Conservation (phyloP, 2,797 vertebrate species). For the Pterois miles region DNA sequence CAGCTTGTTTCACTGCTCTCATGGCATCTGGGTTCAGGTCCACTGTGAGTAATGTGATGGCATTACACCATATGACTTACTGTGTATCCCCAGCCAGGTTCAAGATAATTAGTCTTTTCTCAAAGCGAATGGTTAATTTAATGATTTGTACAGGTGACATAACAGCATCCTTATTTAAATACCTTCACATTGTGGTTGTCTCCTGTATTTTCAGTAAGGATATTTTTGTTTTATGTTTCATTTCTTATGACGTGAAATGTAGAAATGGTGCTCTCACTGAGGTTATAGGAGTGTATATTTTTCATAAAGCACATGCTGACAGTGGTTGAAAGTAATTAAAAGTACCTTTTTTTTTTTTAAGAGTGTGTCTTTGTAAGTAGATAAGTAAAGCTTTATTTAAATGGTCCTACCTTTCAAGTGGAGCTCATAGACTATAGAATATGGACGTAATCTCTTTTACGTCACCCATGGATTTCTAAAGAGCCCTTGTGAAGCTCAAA, state of each 20-base stretch:
- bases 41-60: accelerated
- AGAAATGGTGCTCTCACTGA: not conserved
- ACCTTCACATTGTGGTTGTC: not conserved
- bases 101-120: not conserved
- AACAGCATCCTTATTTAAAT: not conserved
- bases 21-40: not conserved
- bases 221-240: not conserved
- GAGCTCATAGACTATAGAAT: too few species aligned
- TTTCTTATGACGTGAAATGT: not conserved
- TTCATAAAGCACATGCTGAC: not conserved
- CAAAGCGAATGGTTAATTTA: not conserved
- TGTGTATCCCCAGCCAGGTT: not conserved
- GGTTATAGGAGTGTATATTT: not conserved
- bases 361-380: too few species aligned
- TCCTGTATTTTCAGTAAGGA: not conserved
- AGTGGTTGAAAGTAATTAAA: not conserved
- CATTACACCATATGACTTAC: not conserved
- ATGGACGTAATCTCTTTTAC: too few species aligned
- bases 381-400: too few species aligned
- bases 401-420: too few species aligned
- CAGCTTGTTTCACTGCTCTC: not conserved
- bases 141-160: not conserved
- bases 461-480: too few species aligned
- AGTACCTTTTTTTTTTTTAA: not conserved
- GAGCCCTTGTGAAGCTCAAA: too few species aligned